Evolutionary conservation across 2,888 invertebrate species (phyloP).

Genomic region (Autographa pulchrina): DNA sequence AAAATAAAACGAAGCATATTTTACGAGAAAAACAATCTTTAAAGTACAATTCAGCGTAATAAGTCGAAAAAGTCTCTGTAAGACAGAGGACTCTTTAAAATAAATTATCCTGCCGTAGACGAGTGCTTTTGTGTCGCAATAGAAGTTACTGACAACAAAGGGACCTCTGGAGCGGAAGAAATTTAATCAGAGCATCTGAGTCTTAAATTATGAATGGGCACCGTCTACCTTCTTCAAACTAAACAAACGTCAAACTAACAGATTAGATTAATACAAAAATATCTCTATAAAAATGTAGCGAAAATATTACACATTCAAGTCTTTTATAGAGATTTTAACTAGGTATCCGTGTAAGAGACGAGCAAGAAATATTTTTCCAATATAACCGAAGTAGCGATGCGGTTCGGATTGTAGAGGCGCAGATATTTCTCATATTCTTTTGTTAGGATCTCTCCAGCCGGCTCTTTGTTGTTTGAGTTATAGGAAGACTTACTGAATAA

Average conservation of each 20-base stretch:
- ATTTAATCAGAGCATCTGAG: slow-evolving; percentile 77
- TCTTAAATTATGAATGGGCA: slow-evolving; percentile 71
- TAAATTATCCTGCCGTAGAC: slow-evolving; percentile 73
- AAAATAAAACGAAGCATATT: slow-evolving; percentile 56
- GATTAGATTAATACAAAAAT: slow-evolving; percentile 56
- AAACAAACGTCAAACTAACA: slow-evolving; percentile 50
- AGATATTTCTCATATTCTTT: slow-evolving; percentile 87
- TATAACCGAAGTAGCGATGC: slow-evolving; percentile 81
- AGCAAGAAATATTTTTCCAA: slow-evolving; percentile 82
- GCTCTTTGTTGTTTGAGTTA: slow-evolving; percentile 85
- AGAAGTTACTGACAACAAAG: slow-evolving; percentile 75
- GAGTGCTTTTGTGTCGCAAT: slow-evolving; percentile 75
- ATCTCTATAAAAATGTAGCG: slow-evolving; percentile 12
- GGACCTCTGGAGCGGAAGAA: slow-evolving; percentile 69
- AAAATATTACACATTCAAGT: slow-evolving; percentile 36
- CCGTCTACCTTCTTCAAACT: slow-evolving; percentile 49
- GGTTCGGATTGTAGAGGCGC: slow-evolving; percentile 80
- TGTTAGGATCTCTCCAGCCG: slow-evolving; percentile 80
- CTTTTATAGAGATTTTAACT: slow-evolving; percentile 53
- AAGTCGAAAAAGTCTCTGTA: slow-evolving; percentile 61
- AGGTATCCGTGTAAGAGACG: slow-evolving; percentile 67
- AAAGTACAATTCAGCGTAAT: slow-evolving; percentile 60
- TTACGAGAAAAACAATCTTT: slow-evolving; percentile 58
- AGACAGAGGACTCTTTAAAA: slow-evolving; percentile 71
- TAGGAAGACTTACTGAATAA: slow-evolving; percentile 79